phyloP scores from a whole-genome alignment of 1,140 invertebrate species.

The Drosophila fuyamai region DNA sequence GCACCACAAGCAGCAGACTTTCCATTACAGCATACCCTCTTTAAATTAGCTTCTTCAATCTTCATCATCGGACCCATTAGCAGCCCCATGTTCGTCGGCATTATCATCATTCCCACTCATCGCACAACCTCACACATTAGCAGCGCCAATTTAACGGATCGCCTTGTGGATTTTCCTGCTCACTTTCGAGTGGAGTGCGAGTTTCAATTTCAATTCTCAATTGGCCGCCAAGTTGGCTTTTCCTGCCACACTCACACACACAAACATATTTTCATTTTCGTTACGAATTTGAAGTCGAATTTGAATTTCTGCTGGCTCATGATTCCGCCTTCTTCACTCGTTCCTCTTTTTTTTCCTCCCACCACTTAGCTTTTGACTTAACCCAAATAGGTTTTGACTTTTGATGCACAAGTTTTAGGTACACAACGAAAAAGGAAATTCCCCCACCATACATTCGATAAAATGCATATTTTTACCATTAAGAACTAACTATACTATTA shows the following conservation, averaged over 20 bases:
- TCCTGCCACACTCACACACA: constrained; percentile 14
- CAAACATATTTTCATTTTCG: constrained; percentile 43
- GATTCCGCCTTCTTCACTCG: constrained; percentile 30
- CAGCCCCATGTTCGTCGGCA: constrained; percentile 15
- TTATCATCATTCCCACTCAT: constrained; percentile 29
- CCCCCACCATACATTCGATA: background rate
- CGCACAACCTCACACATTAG: constrained; percentile 41
- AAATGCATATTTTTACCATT: background rate
- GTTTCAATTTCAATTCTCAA: constrained; percentile 74
- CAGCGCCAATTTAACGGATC: constrained; percentile 53
- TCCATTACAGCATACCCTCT: constrained; percentile 17
- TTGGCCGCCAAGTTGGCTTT: constrained; percentile 63
- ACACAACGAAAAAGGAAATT: constrained; percentile 18
- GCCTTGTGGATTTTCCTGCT: constrained; percentile 12
- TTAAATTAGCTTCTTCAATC: constrained; percentile 31
- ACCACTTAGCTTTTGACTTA: constrained; percentile 54
- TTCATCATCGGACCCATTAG: constrained; percentile 37
- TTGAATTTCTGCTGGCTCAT: constrained; percentile 41
- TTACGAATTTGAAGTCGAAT: constrained; percentile 50
- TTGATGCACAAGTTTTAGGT: constrained; percentile 52
- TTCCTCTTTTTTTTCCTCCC: constrained; percentile 4
- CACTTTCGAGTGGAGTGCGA: constrained; percentile 43
- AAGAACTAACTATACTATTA: too few species aligned
- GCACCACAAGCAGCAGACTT: constrained; percentile 5
- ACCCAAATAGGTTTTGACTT: constrained; percentile 65